These are phyloP conservation scores for Columba janthina DNA, from an alignment of 2,113 vertebrate species.

Conservation along the genomic window DNA sequence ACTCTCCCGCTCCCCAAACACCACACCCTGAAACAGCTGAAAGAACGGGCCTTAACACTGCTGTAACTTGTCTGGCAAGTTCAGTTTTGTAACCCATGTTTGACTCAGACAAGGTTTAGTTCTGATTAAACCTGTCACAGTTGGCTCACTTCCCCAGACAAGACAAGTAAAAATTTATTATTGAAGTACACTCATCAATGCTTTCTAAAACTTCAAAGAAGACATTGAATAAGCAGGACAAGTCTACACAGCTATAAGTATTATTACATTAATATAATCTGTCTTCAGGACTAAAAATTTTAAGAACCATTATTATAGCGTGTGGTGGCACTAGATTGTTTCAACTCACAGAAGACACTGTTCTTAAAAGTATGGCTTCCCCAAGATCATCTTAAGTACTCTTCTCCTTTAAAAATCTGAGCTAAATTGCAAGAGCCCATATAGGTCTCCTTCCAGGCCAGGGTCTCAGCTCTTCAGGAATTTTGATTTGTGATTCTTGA, in stretches of 20 bases:
- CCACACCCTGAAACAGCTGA: slow-evolving; percentile 63
- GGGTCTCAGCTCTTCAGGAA: not conserved
- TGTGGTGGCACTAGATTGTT: not conserved
- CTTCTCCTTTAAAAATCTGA: not conserved
- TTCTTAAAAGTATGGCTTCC: not conserved
- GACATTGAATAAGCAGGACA: slow-evolving; percentile 38
- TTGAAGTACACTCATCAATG: slow-evolving; percentile 1
- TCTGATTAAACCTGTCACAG: slow-evolving; percentile 1
- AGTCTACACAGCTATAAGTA: not conserved
- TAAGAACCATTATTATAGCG: not conserved
- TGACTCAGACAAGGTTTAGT: slow-evolving; percentile 18
- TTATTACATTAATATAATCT: slow-evolving; percentile 58
- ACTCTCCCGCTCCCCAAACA: not conserved
- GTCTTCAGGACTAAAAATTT: slow-evolving; percentile 43
- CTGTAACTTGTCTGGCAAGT: slow-evolving; percentile 35
- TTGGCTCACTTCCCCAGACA: slow-evolving; percentile 38
- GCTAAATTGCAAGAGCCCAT: not conserved
- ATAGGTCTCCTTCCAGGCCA: not conserved
- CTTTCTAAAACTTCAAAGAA: slow-evolving; percentile 48
- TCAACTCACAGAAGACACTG: not conserved
- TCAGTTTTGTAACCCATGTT: slow-evolving; percentile 26
- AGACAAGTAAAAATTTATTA: slow-evolving; percentile 17
- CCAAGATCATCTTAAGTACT: not conserved
- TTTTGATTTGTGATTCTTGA: not conserved
- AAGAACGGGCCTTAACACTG: slow-evolving; percentile 22